Base-by-base conservation (phyloP, 2,888 invertebrate species). In the Syrphus vitripennis region DNA sequence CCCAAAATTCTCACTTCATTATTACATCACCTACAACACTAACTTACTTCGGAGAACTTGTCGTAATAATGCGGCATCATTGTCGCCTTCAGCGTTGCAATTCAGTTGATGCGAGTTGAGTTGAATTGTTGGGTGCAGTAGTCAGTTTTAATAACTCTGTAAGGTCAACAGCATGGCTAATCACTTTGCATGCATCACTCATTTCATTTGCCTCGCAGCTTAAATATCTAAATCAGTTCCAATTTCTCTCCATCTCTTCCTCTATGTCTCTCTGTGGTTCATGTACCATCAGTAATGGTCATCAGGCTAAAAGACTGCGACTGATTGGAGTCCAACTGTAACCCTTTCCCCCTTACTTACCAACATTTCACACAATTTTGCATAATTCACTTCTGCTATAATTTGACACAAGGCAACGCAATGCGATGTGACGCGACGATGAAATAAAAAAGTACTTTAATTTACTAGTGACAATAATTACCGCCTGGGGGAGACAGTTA, bases 111-210 rank as follows among this genome's bases (percentile, higher is more conserved):
- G 34, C 10, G 21, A 2, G 5, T 4, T 19, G 6, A 4, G 34
- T 34, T 12, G 19, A 37, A 19, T 19, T 31, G 12, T 31, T 57
- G 48, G 10, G 12, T 50, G n/a, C 48, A 29, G 24, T 69, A 34
- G 40, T 45, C 19, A 19, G 57, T 71, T 80, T 59, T 71, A 65
- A 79, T 80, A 84, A 84, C 59, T 80, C 76, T 84, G 74, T 65
- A 72, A 81, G 81, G 84, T 84, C 84, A 84, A 84, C 81, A 81
- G 72, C 84, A 61, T 40, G 55, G 67, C 82, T 82, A 82, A 86
- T 86, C 82, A 82, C 74, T 70, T 57, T 82, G 69, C 77, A 86
- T 77, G 86, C 86, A 82, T 82, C 82, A 74, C 61, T 71, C 72
- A 82, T 80, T 83, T 65, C 70, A 69, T 69, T 79, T 78, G 69